Percentiles rank a stretch among this genome's conserved stretches.
Conservation (phyloP, 2,797 vertebrate genomes). For the Remorina albescens region DNA sequence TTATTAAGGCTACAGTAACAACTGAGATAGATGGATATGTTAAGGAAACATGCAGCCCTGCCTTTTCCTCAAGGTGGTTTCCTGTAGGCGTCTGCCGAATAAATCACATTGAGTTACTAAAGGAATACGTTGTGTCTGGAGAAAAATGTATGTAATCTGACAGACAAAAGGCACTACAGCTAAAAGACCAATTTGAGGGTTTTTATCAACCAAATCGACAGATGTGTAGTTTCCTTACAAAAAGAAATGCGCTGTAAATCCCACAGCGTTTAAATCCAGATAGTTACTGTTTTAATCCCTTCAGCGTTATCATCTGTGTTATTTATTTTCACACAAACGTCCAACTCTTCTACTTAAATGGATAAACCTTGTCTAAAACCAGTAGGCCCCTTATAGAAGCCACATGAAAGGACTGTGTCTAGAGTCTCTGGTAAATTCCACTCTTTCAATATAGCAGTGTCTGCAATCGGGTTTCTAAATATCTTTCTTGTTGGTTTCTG, state of each 20-base stretch:
- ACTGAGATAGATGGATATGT: conserved; percentile 31
- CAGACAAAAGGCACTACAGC: not conserved
- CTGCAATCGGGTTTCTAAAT: conserved; percentile 52
- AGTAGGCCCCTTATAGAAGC: not conserved
- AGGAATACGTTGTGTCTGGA: conserved; percentile 5
- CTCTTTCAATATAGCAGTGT: conserved; percentile 33
- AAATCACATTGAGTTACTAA: conserved; percentile 30
- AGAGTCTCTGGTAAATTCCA: conserved; percentile 31
- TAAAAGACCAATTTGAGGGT: not conserved
- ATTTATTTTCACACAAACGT: not conserved
- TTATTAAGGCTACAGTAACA: conserved; percentile 14
- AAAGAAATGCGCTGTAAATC: no score
- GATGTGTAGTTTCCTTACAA: not conserved
- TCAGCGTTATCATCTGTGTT: not conserved
- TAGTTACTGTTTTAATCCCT: not conserved
- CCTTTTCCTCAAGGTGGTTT: conserved; percentile 66
- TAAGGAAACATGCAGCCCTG: conserved; percentile 45
- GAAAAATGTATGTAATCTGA: not conserved
- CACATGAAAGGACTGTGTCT: not conserved
- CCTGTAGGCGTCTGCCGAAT: conserved; percentile 36
- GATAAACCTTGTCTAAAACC: not conserved
- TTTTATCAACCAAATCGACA: not conserved
- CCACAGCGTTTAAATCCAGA: not conserved
- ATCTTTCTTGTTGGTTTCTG: conserved; percentile 10
- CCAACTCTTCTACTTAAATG: not conserved